phyloP scores from a whole-genome alignment of 2,888 invertebrate genomes.

The Hydropsyche betteni region DNA sequence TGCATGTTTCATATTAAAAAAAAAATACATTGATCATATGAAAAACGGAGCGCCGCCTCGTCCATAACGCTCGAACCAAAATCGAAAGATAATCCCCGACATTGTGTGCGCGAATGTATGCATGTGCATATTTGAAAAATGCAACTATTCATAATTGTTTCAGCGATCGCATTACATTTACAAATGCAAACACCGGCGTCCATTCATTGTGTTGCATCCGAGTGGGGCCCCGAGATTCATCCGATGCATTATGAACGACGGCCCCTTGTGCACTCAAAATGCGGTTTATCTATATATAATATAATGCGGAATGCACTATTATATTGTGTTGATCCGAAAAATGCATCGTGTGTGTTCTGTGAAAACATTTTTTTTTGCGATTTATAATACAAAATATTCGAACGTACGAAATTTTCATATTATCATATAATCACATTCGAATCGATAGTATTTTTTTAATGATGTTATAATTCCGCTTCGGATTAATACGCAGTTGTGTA shows the following conservation, averaged over 20 bases:
- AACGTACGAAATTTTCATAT: no score
- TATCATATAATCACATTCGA: no score
- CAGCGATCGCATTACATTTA: constrained; percentile 29
- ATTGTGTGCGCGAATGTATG: no score
- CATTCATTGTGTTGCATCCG: constrained; percentile 25
- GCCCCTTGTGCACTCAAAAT: neutral
- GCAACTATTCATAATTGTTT: constrained; percentile 32
- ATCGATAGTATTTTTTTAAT: no score
- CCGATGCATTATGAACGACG: neutral
- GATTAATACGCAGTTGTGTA: neutral
- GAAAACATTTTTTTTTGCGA: no score
- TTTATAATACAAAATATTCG: no score
- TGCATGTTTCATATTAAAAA: no score
- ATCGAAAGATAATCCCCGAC: constrained; percentile 1
- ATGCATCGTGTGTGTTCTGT: no score
- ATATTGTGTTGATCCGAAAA: neutral
- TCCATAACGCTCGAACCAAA: neutral
- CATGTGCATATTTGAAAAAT: constrained; percentile 20
- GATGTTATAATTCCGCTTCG: neutral
- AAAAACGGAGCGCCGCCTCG: neutral
- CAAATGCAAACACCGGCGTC: constrained; percentile 7
- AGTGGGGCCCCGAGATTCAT: constrained; percentile 1
- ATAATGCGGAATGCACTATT: neutral
- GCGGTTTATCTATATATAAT: neutral
- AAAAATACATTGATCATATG: no score